phyloP scores from a whole-genome alignment of 2,888 invertebrate genomes.

The Torymus auratus region DNA sequence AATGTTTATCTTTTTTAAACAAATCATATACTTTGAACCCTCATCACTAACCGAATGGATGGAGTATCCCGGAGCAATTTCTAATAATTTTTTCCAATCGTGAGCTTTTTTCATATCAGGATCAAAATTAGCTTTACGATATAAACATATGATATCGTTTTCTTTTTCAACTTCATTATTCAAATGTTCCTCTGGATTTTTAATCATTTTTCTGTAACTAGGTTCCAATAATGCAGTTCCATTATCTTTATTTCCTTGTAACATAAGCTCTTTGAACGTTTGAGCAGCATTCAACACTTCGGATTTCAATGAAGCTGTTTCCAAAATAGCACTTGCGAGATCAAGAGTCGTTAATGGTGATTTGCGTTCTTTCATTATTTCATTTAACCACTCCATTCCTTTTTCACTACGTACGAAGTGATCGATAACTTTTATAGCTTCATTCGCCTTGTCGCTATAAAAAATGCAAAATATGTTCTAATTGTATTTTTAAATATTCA shows the following conservation, averaged over 20 bases:
- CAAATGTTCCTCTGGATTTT: not conserved
- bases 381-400: no score
- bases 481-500: no score
- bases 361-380: not conserved
- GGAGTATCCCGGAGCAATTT: conserved; percentile 58
- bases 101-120: conserved; percentile 55
- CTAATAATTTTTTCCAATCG: conserved; percentile 62
- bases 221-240: no score
- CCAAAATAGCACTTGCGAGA: not conserved
- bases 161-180: conserved; percentile 58
- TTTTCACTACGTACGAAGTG: no score
- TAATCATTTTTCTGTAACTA: conserved; percentile 7
- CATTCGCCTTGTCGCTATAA: no score
- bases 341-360: not conserved
- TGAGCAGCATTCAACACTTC: no score
- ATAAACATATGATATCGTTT: conserved; percentile 63
- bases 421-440: no score
- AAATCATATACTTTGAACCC: conserved; percentile 61
- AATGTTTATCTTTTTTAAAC: conserved; percentile 60
- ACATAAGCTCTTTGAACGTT: no score
- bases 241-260: no score
- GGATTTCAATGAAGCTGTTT: not conserved
- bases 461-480: no score
- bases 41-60: conserved; percentile 62
- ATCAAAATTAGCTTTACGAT: conserved; percentile 58